Evolutionary conservation across 2,113 vertebrate genomes (phyloP), one percentile per base, ranked within the genome.

Genomic region (Protobothrops mucrosquamatus): DNA sequence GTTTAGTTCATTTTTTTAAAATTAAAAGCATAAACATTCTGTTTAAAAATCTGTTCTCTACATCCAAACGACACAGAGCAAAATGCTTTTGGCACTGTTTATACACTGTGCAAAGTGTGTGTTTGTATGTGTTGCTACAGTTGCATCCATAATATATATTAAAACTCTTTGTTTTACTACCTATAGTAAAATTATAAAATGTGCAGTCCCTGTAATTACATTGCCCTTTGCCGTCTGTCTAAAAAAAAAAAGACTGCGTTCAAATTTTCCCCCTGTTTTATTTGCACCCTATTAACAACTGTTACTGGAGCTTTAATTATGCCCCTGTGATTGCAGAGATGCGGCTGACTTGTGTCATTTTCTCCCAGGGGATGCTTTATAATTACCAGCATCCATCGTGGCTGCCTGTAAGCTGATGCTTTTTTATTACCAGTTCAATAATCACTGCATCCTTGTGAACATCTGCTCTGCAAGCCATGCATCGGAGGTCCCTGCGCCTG

Each of bases 351-450:
- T 98, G 97, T 99, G 99, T 99, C 99, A 99, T 98, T 98, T 98
- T 98, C 97, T 99, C 99, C 98, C 98, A 97, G 98, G 99, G 99
- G 99, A 99, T 97, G 97, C 97, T 98, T 98, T 98, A 98, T 99
- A 99, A 99, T 99, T 99, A 99, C 98, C 98, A 98, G 98, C 98
- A 99, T 99, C 99, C 98, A 99, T 99, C 98, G 98, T 98, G 97
- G 97, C 98, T 98, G 98, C 98, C 98, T 97, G 98, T 98, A 97
- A 98, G 97, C 97, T 98, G 97, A 97, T 98, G 98, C 98, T 98
- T 98, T 98, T 98, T 98, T 98, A 98, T 98, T 98, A 98, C 98
- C 98, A 98, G 98, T 98, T 98, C 98, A 98, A 99, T 99, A 99
- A 99, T 99, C 99, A 98, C 98, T 97, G 98, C 97, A 98, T 98